Base-by-base conservation (phyloP, 2,797 vertebrate genomes). In the Gymnothorax reevesii region DNA sequence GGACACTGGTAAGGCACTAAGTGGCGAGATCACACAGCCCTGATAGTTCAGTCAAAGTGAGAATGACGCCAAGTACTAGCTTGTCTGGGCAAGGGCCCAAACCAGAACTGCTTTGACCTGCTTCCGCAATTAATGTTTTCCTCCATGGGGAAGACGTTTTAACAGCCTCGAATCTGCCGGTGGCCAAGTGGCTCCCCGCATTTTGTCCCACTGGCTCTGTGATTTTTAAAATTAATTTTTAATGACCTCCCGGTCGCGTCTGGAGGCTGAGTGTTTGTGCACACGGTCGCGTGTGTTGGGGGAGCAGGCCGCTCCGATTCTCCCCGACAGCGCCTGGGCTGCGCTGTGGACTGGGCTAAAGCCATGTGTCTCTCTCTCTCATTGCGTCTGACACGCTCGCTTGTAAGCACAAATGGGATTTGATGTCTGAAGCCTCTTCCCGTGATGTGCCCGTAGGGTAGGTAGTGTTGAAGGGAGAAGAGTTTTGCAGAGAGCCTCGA, bases 321-420 rank as follows among this genome's bases (percentile, higher is more conserved):
- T 13, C 52, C 0, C 75, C 80, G 83, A 84, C 83, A 82, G 83
- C 22, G 52, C 57, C 8, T n/a, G 79, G 85, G 60, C 85, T 57
- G n/a, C 84, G 60, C 9, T n/a, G 27, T n/a, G 64, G 25, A 57
- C 60, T 69, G 85, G 82, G 57, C 83, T 52, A 12, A 15, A 13
- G 55, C 20, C 7, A n/a, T n/a, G 27, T 27, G 12, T 66, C 66
- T 33, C 85, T 93, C 93, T 94, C 92, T 90, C 86, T 94, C 92
- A 95, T 94, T 86, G 90, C 84, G 86, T 87, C 91, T 91, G 94
- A 95, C 94, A 92, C 88, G 88, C 90, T 91, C 90, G 88, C 82
- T 88, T 93, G 92, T 93, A 90, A 89, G 83, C 1, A 88, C 82
- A 88, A 94, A 94, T 94, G 89, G 91, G 90, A 92, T 90, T 93